Evolutionary conservation across 2,113 vertebrate genomes (phyloP), one percentile per base, ranked within the genome.

Genomic region (Notothenia rossii): DNA sequence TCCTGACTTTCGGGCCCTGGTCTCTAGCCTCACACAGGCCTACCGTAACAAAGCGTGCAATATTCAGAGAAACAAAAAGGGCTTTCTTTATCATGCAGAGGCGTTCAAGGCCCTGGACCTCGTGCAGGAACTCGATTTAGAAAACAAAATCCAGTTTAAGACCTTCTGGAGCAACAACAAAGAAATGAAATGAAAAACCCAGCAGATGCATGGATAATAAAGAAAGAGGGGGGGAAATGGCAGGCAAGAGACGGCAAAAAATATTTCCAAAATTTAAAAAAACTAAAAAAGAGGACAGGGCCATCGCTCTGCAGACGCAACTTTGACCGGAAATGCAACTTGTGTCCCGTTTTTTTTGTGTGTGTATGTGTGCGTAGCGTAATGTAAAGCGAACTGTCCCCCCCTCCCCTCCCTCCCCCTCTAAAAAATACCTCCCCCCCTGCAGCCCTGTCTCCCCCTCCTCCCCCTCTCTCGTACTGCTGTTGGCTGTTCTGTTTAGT

Each of bases 401-500:
- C 88, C 33, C 40, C 56, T 25, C 40, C 51, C 51, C 36, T 49
- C 12, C 8, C 6, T 7, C 11, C 3, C 76, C 59, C 50, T 22
- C 7, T 0, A 49, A 54, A 72, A 54, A 72, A 63, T 60, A 50
- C 71, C 85, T 53, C 54, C 2, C 0, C 3, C 15, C 67, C 79
- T 55, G 66, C 81, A 53, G 33, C 50, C 72, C 79, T 63, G 70
- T 81, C 80, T 76, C 54, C 49, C 46, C 73, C 74, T 13, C n/a
- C 72, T 54, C 73, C 73, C 63, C 65, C 88, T 88, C 92, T 91
- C 94, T 95, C 82, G 93, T 95, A 93, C 93, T 94, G 93, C 94
- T 95, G 94, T 95, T 95, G 93, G 95, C 93, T 95, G 94, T 95
- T 95, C 89, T 94, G 94, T 95, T 95, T 94, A 94, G 93, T 95